Evolutionary conservation across 1,140 invertebrate genomes (phyloP).

Genomic region (Zaprionus capensis): DNA sequence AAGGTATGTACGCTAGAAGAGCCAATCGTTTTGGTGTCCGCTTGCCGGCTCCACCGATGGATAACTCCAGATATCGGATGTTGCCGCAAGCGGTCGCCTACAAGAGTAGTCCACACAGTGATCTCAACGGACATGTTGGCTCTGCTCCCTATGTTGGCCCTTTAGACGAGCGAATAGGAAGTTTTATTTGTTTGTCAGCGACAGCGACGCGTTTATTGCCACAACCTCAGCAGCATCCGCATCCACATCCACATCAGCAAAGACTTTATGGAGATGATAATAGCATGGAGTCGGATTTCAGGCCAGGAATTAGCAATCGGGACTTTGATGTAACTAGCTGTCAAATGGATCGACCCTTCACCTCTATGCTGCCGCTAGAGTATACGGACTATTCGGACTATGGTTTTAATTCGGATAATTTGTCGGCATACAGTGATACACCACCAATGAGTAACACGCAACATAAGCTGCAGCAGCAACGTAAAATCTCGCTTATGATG

Average conservation of each 20-base stretch:
- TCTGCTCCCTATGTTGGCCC: constrained; percentile 63
- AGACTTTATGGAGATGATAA: constrained; percentile 50
- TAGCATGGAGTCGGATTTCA: constrained; percentile 21
- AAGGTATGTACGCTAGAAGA: constrained; percentile 63
- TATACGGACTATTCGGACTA: constrained; percentile 89
- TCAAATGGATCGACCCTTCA: constrained; percentile 57
- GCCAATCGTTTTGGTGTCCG: constrained; percentile 47
- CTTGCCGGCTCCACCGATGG: constrained; percentile 68
- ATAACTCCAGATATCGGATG: constrained; percentile 74
- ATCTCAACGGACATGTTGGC: constrained; percentile 65
- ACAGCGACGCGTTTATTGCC: constrained; percentile 76
- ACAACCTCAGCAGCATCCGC: constrained; percentile 22
- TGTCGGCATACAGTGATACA: constrained; percentile 72
- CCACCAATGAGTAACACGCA: constrained; percentile 56
- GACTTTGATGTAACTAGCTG: constrained; percentile 34
- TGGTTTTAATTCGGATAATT: constrained; percentile 61
- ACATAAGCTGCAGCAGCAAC: constrained; percentile 69
- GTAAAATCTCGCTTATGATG: constrained; percentile 76
- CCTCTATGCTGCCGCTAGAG: constrained; percentile 72
- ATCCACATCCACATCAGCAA: constrained; percentile 15
- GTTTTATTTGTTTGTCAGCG: constrained; percentile 49
- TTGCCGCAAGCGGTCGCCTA: constrained; percentile 58
- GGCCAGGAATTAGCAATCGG: constrained; percentile 27
- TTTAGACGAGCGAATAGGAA: constrained; percentile 41
- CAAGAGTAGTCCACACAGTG: constrained; percentile 41